phyloP scores from a whole-genome alignment of 2,888 invertebrate species.

The Lycaena phlaeas region DNA sequence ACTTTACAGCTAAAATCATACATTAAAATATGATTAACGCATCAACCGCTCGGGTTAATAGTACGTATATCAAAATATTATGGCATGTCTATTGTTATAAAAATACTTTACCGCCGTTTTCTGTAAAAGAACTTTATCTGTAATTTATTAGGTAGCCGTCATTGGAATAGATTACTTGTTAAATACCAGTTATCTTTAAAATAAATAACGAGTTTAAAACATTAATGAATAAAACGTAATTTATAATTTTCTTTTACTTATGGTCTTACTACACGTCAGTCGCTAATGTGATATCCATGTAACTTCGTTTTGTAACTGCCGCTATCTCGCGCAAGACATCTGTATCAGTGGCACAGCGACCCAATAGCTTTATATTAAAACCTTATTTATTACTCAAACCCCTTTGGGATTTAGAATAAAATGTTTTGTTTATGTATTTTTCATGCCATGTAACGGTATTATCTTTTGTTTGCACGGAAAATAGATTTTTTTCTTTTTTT shows the following conservation, averaged over 20 bases:
- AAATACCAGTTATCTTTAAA: conserved; percentile 8
- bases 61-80: too few species aligned
- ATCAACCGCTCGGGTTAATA: too few species aligned
- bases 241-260: conserved; percentile 23
- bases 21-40: too few species aligned
- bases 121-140: conserved; percentile 4
- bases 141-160: conserved; percentile 8
- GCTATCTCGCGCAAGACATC: conserved; percentile 62
- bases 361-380: conserved; percentile 59
- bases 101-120: not conserved
- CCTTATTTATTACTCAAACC: conserved; percentile 59
- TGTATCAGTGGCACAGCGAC: conserved; percentile 63
- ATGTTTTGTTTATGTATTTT: conserved; percentile 30
- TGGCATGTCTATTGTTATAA: not conserved
- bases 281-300: conserved; percentile 69
- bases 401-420: conserved; percentile 43
- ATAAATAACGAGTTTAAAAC: conserved; percentile 9
- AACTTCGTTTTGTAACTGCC: conserved; percentile 52
- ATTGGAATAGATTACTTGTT: conserved; percentile 4
- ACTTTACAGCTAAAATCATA: too few species aligned
- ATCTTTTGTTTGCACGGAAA: not conserved
- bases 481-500: not conserved
- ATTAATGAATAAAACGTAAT: conserved; percentile 16
- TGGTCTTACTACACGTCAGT: conserved; percentile 35
- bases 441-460: conserved; percentile 10